These are phyloP conservation scores for Chaunax sp. DNA, from an alignment of 2,797 vertebrate genomes.

Conservation along the genomic window DNA sequence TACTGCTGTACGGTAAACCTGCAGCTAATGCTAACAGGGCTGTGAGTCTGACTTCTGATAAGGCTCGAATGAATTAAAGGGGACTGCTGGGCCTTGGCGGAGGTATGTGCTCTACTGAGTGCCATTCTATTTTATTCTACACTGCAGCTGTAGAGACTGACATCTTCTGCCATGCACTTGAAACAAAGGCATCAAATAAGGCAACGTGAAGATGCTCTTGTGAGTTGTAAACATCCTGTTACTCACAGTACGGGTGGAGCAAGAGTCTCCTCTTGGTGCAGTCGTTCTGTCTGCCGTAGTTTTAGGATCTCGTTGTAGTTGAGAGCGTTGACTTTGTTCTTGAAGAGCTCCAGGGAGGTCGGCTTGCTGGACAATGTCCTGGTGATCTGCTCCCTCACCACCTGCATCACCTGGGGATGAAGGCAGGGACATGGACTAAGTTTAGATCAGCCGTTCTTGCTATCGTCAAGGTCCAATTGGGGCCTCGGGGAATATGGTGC, in stretches of 20 bases:
- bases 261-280: slow-evolving; percentile 95
- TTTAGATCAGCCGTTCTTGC: neutral
- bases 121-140: too few species aligned
- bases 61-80: too few species aligned
- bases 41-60: too few species aligned
- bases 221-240: neutral
- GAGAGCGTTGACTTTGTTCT: slow-evolving; percentile 91
- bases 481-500: neutral
- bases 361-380: slow-evolving; percentile 91
- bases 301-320: slow-evolving; percentile 97
- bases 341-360: slow-evolving; percentile 95
- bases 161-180: neutral
- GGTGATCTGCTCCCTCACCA: slow-evolving; percentile 96
- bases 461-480: too few species aligned
- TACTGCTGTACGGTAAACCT: too few species aligned
- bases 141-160: too few species aligned
- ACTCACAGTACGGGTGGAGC: slow-evolving; percentile 90
- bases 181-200: neutral
- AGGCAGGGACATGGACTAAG: neutral
- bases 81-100: too few species aligned
- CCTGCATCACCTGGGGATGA: slow-evolving; percentile 91
- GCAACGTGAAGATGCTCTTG: too few species aligned
- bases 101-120: too few species aligned
- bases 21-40: too few species aligned
- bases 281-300: slow-evolving; percentile 92